phyloP scores from a whole-genome alignment of 2,888 invertebrate species.

The Pyrrhia umbra region DNA sequence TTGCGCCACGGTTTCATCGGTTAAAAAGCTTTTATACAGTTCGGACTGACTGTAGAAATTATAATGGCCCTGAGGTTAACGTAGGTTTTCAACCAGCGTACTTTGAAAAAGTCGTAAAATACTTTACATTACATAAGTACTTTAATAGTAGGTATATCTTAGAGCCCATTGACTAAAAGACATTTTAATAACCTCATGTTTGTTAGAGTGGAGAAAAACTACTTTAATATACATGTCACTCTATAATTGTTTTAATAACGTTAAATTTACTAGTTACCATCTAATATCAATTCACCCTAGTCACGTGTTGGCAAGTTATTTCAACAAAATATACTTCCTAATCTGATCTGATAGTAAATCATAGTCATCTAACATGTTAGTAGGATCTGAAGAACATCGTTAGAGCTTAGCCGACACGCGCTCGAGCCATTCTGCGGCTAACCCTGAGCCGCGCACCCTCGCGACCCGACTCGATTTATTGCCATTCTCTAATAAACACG shows the following conservation, averaged over 20 bases:
- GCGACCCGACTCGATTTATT: slow-evolving; percentile 76
- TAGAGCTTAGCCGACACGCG: slow-evolving; percentile 85
- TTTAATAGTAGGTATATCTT: no score
- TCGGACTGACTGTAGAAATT: no score
- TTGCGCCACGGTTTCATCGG: no score
- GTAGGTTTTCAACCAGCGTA: no score
- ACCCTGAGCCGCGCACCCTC: slow-evolving; percentile 68
- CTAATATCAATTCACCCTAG: slow-evolving; percentile 38
- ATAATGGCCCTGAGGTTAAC: no score
- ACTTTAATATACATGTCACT: background rate
- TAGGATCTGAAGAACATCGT: slow-evolving; percentile 83
- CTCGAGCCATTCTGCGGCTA: slow-evolving; percentile 81
- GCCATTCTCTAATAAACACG: slow-evolving; percentile 86
- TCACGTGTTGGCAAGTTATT: slow-evolving; percentile 58
- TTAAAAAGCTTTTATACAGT: no score
- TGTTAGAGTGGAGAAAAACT: no score
- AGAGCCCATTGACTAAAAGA: no score
- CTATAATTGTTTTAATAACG: slow-evolving; percentile 15
- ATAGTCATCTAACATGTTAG: slow-evolving; percentile 80
- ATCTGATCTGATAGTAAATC: slow-evolving; percentile 84
- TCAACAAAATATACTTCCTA: slow-evolving; percentile 61
- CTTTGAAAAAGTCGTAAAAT: no score
- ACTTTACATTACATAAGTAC: no score
- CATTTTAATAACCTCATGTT: no score
- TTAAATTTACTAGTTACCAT: slow-evolving; percentile 32